Evolutionary conservation across 1,140 invertebrate species (phyloP), one percentile per base, ranked within the genome.

Genomic region (Scaptomyza hsui): DNA sequence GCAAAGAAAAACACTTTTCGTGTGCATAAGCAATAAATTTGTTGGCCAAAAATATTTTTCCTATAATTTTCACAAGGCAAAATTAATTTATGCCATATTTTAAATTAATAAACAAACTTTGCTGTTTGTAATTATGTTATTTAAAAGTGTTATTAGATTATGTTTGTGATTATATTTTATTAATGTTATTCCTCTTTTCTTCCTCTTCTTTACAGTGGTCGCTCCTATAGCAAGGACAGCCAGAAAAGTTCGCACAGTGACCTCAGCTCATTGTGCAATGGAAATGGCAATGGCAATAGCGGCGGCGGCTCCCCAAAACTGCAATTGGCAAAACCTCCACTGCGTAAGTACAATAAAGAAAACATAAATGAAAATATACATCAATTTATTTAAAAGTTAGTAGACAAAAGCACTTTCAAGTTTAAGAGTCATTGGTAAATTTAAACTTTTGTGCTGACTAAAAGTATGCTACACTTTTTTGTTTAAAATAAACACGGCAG

Each of bases 211-310:
- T 90, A 37, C 85, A 91, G 90, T 63, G 89, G 89, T 48, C 90
- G 86, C 57, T 89, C 90, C 10, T 91, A 89, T 48, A 91, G 88
- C 62, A 91, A 91, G 73, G 90, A 91, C 64, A 90, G 81, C 68
- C 90, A 91, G 59, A 90, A 91, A 68, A 91, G 90, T 59, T 91
- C 90, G n/a, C 85, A 91, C 49, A 91, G 81, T 47, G 91, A 91
- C 62, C 59, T 91, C 26, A 91, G 89, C 52, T 61, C 90, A 21
- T 44, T 75, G 47, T 75, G 74, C 39, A 88, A 71, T 45, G 53
- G 39, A 35, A 75, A 26, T 26, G 41, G 45, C 32, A 53, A 37
- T 37, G n/a, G 24, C 24, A 24, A 16, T 53, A n/a, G n/a, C n/a
- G 75, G 78, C 39, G 67, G 72, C 64, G 86, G 86, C 52, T 91